Evolutionary conservation across 92 coral and sea anemone species (phyloP), one percentile per base, ranked within the genome.

Genomic region (Bergia sp.): DNA sequence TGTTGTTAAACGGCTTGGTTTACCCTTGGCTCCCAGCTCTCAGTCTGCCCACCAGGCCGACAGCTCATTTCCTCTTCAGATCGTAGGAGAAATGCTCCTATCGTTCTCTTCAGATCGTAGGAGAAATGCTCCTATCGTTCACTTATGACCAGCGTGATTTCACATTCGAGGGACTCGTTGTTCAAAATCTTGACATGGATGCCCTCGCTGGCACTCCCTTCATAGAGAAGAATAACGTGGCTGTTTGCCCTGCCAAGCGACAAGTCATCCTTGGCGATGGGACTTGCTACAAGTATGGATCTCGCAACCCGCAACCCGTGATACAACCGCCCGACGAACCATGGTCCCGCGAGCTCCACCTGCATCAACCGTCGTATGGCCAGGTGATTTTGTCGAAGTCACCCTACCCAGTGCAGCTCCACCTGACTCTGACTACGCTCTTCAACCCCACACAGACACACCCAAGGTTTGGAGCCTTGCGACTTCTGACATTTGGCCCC

Each of bases 381-480:
- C 38, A 18, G 61, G 82, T 21, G 61, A 77, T 0, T 43, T 77
- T 20, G 38, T 77, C 16, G 82, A 77, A 45, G 82, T 77, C 36
- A 12, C 38, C 39, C 10, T 85, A 65, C 71, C 90, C 43, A 15
- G 86, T 37, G 42, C 76, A 87, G 23, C 82, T 55, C 89, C 89
- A 21, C 85, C 92, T 2, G 92, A 91, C 85, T 65, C 91, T 37
- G 92, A 69, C 41, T 86, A 91, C n/a, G 90, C 89, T 29, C 45
- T 91, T n/a, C 92, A 89, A 72, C 96, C 92, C 1, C 96, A 93
- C 47, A 90, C 85, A 7, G 91, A 93, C 43, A 89, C 94, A 58
- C 93, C 91, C 37, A 82, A 75, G 67, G 72, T 73, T 37, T 77
- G 82, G 36, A 53, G 74, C 41, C 82, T 71, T 16, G 38, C 75